phyloP scores from a whole-genome alignment of 2,113 vertebrate genomes.

The Pterocles gutturalis region DNA sequence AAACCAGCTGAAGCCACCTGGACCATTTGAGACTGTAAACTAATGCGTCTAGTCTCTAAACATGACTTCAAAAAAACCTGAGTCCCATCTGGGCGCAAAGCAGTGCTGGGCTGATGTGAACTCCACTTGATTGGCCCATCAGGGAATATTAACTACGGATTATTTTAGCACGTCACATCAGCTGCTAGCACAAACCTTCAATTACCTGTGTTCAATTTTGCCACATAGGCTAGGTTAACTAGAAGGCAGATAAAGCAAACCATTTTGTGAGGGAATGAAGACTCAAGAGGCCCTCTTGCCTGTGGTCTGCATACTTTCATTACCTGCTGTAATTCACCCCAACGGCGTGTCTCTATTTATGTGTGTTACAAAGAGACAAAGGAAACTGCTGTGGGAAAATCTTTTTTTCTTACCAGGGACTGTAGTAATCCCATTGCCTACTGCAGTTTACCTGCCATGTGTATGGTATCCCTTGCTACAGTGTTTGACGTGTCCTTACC shows the following conservation, averaged over 20 bases:
- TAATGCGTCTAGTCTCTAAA: background rate
- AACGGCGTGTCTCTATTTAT: background rate
- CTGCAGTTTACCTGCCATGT: background rate
- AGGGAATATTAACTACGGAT: constrained; percentile 18
- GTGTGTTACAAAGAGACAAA: constrained; percentile 25
- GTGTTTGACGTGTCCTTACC: background rate
- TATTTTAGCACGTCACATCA: constrained; percentile 21
- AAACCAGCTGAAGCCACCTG: constrained; percentile 37
- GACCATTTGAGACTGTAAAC: constrained; percentile 21
- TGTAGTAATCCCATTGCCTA: background rate
- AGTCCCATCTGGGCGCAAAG: background rate
- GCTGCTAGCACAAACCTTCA: constrained; percentile 13
- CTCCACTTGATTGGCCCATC: constrained; percentile 37
- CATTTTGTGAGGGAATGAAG: constrained; percentile 1
- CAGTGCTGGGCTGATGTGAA: constrained; percentile 2
- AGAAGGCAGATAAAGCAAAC: constrained; percentile 23
- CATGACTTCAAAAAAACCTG: constrained; percentile 29
- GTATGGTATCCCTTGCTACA: background rate
- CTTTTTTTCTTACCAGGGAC: background rate
- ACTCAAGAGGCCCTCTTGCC: constrained; percentile 31
- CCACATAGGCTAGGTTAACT: background rate
- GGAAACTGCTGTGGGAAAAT: constrained; percentile 28
- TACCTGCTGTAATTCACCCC: constrained; percentile 60
- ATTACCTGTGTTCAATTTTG: background rate
- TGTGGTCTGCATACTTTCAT: constrained; percentile 4